These are phyloP conservation scores for Ceriagrion tenellum DNA, from an alignment of 2,888 invertebrate species.

Conservation along the genomic window DNA sequence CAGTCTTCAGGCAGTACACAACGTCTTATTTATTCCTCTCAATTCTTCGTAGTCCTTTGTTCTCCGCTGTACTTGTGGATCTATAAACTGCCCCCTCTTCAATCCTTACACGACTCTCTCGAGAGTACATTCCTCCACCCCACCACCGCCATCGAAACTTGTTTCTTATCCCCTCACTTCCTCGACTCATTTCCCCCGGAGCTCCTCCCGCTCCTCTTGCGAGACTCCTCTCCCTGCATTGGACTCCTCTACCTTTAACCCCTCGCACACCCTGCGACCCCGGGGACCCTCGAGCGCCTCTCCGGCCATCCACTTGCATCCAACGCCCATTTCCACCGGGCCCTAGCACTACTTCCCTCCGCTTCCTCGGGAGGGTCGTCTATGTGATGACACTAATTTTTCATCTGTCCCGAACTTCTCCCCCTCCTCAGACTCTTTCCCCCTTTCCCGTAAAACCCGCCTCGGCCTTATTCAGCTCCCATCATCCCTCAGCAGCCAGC, in stretches of 20 bases:
- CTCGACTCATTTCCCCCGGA: neutral
- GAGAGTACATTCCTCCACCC: neutral
- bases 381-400: slow-evolving; percentile 66
- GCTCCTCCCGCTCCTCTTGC: neutral
- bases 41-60: neutral
- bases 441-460: slow-evolving; percentile 41
- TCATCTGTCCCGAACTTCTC: slow-evolving; percentile 57
- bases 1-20: neutral
- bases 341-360: slow-evolving; percentile 47
- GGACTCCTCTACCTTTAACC: neutral
- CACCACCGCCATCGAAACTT: neutral
- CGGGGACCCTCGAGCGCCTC: neutral
- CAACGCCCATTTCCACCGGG: slow-evolving; percentile 57
- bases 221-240: neutral
- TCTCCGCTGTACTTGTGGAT: neutral
- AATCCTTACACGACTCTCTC: neutral
- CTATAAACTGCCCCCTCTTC: neutral
- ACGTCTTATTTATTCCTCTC: neutral
- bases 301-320: neutral
- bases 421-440: neutral
- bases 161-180: slow-evolving; percentile 7
- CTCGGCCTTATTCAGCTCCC: slow-evolving; percentile 50
- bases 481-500: neutral
- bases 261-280: neutral
- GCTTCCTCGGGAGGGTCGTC: slow-evolving; percentile 64